Evolutionary conservation across 1,140 invertebrate species (phyloP), one percentile per base, ranked within the genome.

Genomic region (Tetragonula clypearis): DNA sequence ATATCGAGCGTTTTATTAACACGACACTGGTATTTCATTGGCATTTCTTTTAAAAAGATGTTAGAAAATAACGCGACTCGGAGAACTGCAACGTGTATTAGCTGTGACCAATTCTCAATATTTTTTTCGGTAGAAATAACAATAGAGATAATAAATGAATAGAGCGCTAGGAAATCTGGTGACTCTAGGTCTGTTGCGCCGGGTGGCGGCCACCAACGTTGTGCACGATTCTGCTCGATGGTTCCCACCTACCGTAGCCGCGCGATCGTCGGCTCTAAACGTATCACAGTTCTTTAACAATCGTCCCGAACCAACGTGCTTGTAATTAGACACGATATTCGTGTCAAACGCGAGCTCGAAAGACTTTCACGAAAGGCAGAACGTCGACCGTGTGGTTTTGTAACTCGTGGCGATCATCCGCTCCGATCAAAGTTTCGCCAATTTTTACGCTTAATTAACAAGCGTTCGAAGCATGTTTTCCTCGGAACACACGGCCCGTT

Each of bases 181-280:
- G 88, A 79, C 82, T 89, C 23, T 60, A n/a, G n/a, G 83, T 86
- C 69, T 74, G 86, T 60, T 88, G 72, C 65, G 75, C 88, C 88
- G 88, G 88, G 88, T 90, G 72, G 88, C 88, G 88, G 88, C 88
- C 88, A 90, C 88, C 88, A 87, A 89, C 88, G 88, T 90, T 82
- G 88, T 53, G 88, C 88, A 90, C 88, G 88, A 90, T 86, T 89
- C 66, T 85, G 81, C 79, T 69, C 86, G 68, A 90, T 60, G 86
- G 82, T 90, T 90, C 88, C 88, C 88, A 90, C 86, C 88, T 90
- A 89, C 80, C 62, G 77, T 81, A 56, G 69, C 74, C 74, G 85
- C 77, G 87, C 79, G 84, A 81, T 88, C 88, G 80, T 71, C 79
- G 79, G 60, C 79, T 89, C 76, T 85, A 87, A 90, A 90, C 74